Conservation (phyloP, 2,888 invertebrate species). For the Labia minor region DNA sequence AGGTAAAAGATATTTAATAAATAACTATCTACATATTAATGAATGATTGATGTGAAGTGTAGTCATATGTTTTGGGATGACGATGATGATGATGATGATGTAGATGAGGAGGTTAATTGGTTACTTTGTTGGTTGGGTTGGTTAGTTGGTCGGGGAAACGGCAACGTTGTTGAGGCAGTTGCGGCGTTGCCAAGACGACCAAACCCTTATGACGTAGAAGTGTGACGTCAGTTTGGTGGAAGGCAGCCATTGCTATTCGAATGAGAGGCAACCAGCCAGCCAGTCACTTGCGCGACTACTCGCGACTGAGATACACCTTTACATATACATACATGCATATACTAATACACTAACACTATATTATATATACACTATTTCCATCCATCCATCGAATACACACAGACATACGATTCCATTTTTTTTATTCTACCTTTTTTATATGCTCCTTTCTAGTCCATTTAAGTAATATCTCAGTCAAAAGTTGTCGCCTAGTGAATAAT, state of each 20-base stretch:
- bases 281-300: neutral
- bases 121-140: too few species aligned
- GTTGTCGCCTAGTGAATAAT: neutral
- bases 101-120: too few species aligned
- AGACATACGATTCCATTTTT: too few species aligned
- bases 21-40: too few species aligned
- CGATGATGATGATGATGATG: too few species aligned
- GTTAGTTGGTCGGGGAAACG: neutral
- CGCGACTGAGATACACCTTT: neutral
- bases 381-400: neutral
- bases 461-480: neutral
- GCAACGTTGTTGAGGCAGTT: slow-evolving; percentile 7
- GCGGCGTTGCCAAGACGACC: slow-evolving; percentile 5
- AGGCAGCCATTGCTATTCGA: slow-evolving; percentile 7
- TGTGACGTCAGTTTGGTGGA: neutral
- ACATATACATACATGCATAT: neutral
- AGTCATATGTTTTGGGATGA: too few species aligned
- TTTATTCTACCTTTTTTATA: too few species aligned
- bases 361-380: too few species aligned
- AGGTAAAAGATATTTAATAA: too few species aligned
- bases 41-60: too few species aligned
- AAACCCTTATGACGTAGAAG: neutral
- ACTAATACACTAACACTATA: neutral
- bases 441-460: neutral
- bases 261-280: neutral